phyloP scores from a whole-genome alignment of 2,797 vertebrate genomes.

The Lithobates pipiens region DNA sequence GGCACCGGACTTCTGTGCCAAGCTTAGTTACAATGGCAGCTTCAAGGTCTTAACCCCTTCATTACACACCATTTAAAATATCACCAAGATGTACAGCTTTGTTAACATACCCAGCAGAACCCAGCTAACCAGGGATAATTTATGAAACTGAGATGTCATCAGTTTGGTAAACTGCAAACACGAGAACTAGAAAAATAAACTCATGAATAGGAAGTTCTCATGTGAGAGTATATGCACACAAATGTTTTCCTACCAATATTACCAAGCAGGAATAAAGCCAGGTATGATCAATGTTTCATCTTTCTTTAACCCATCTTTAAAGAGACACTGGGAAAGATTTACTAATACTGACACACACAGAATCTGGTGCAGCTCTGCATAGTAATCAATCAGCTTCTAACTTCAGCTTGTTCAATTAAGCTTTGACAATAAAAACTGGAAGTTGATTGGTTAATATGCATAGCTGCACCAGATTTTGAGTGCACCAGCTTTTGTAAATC shows the following conservation, averaged over 20 bases:
- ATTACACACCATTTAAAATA: too few relatives aligned
- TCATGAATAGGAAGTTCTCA: neutral
- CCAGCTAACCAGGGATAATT: neutral
- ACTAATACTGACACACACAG: too few relatives aligned
- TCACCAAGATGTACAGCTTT: neutral
- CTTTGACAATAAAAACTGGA: too few relatives aligned
- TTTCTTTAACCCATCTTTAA: too few relatives aligned
- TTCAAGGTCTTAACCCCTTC: conserved; percentile 50
- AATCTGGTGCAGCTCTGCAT: too few relatives aligned
- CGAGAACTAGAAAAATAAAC: neutral
- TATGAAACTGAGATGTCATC: neutral
- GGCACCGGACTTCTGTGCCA: conserved; percentile 46
- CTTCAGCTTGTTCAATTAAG: too few relatives aligned
- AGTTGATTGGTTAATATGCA: too few relatives aligned
- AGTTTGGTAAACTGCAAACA: neutral
- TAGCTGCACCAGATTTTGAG: too few relatives aligned
- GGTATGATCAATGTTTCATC: neutral
- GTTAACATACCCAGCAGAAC: neutral
- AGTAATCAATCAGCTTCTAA: too few relatives aligned
- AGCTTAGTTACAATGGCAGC: neutral
- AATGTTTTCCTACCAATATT: neutral
- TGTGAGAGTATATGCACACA: neutral
- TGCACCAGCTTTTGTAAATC: too few relatives aligned
- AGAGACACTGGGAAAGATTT: neutral
- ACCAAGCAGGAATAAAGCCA: too few relatives aligned